Base-by-base conservation (phyloP, 2,113 vertebrate species). In the Sula dactylatra region DNA sequence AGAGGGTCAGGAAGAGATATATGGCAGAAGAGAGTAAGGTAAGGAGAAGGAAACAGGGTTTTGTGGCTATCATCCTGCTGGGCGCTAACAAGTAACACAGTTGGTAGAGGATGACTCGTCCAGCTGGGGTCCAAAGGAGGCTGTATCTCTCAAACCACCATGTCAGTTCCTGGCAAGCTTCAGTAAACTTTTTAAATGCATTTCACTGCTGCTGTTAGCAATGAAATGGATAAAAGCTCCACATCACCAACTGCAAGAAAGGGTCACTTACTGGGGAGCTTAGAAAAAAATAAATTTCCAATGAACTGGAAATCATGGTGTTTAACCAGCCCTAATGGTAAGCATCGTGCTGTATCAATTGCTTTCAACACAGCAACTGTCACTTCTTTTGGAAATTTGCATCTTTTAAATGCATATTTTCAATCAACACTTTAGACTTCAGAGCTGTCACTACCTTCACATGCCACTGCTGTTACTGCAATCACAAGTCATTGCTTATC, bases 361-460 rank as follows among this genome's bases (percentile, higher is more conserved):
- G 47, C 70, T 94, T 91, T 62, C 86, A 76, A 79, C 16, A 17
- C 11, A 82, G 69, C 25, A 76, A 62, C 91, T 94, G 76, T 81
- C 94, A 88, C 67, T 91, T 83, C 50, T 36, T 83, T 64, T 58
- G 65, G 52, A 91, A 95, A 94, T 90, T 31, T 91, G 34, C 56
- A 78, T 86, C 38, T 95, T 94, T 86, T 82, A 74, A 76, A 67
- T 44, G 52, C 16, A 14, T 81, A 66, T 92, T 94, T 96, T 91
- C 92, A 93, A 69, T 90, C 42, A 72, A 36, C 54, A 38, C 25
- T 73, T 82, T 29, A 49, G 40, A 47, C 34, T 87, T 82, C 64
- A 36, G 74, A 64, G 78, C 52, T 85, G 59, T 80, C 65, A 50
- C 42, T 78, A 38, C 26, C 59, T 93, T 93, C 76, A 59, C 50